Evolutionary conservation across 2,113 vertebrate species (phyloP), one percentile per base, ranked within the genome.

Genomic region (Hypanus sabinus): DNA sequence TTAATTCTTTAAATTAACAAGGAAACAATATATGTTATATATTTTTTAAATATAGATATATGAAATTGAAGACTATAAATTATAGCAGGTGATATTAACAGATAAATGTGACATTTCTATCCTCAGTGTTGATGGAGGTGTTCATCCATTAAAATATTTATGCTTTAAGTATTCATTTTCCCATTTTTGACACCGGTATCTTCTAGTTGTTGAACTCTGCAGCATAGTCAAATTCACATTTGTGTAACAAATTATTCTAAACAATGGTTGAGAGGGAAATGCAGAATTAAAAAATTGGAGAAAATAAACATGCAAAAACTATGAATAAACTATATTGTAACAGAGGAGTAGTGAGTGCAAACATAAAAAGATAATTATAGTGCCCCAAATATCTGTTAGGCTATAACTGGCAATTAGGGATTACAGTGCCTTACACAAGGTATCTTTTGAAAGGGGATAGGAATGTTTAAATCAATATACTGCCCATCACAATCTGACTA

Each of bases 401-500:
- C 71, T 38, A 73, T 93, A 93, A 93, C 91, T 73, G 70, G 91
- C 91, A 93, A 93, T 93, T 93, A 93, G 91, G 70, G 91, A 73
- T 68, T 30, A 9, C 38, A 27, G 33, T 30, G 91, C 38, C 22
- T n/a, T 71, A 71, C 90, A 30, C 22, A 93, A 46, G 11, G 27
- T 75, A 22, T 55, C 55, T 73, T 73, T 93, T 93, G 68, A 93
- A 75, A 93, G 70, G 68, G 20, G 91, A 46, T 93, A 75, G 36
- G 91, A 73, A 73, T 93, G 91, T 75, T 93, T 93, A 93, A 93
- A 93, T 93, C 91, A 93, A 93, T 93, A 93, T 22, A 22, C 36
- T 93, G 68, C 91, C 91, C 33, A 93, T 93, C 91, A 93, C 36
- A 93, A 93, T 93, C 91, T 93, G 70, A 93, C 91, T 93, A 93